Conservation (phyloP, 1,140 invertebrate species). For the Agraylea sexmaculata region DNA sequence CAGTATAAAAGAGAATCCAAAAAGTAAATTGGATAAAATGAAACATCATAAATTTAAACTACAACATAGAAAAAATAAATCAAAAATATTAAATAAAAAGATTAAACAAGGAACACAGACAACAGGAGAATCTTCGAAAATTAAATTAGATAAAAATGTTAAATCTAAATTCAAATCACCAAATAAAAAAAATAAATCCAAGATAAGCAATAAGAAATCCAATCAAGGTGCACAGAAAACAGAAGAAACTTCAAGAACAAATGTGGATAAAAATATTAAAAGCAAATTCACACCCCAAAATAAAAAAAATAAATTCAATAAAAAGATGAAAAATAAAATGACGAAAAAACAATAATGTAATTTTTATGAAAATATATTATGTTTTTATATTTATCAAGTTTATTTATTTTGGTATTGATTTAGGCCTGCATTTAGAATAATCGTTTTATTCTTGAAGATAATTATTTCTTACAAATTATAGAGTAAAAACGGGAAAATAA, state of each 20-base stretch:
- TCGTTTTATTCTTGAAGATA: too few relatives aligned
- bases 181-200: too few relatives aligned
- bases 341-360: neutral
- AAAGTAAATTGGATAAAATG: too few relatives aligned
- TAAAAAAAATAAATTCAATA: neutral
- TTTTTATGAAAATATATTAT: neutral
- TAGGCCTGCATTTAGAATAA: too few relatives aligned
- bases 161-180: too few relatives aligned
- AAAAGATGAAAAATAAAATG: slow-evolving; percentile 4
- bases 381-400: too few relatives aligned
- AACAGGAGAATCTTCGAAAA: neutral
- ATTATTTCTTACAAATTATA: too few relatives aligned
- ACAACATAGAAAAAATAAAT: neutral
- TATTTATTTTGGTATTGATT: too few relatives aligned
- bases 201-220: too few relatives aligned
- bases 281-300: slow-evolving; percentile 1
- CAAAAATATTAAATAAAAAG: neutral
- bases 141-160: neutral
- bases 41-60: too few relatives aligned
- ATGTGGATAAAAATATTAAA: neutral
- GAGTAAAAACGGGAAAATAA: too few relatives aligned
- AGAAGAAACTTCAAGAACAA: neutral
- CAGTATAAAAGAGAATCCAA: neutral
- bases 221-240: neutral
- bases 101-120: neutral